Base-by-base conservation (phyloP, 2,888 invertebrate species). In the Eupithecia abbreviata region DNA sequence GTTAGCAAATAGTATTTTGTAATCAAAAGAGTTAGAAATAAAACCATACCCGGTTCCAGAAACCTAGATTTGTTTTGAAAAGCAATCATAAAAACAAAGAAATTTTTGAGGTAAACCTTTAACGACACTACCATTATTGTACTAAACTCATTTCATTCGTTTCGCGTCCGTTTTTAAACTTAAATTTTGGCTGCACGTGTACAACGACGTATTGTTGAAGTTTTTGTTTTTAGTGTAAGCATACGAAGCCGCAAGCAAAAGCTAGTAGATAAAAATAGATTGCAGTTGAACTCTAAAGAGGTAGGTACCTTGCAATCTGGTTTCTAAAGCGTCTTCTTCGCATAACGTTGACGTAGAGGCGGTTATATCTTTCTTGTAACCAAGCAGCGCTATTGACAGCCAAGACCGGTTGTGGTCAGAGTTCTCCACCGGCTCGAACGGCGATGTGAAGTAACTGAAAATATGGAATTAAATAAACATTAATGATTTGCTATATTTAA, bases 301-400 rank as follows among this genome's bases (percentile, higher is more conserved):
- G 10, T 62, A 62, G 62, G 3, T 62, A 94, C 94, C 90, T 58
- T 91, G 92, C 43, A 92, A 77, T 81, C 92, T 88, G 55, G 84
- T 79, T 79, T 94, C 93, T 15, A 91, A 87, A 0, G 92, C 90
- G 66, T 96, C 96, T 86, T 97, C 97, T 80, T 96, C 96, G 2
- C 95, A 92, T 30, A 97, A 95, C 0, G 90, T 96, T 0, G 96
- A 95, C 0, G 96, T 95, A 78, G 96, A 95, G 0, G 95, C 92
- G n/a, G 96, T 86, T 2, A 95, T 92, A 76, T 97, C 96, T 70
- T 96, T 96, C 87, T 96, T 96, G 84, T 96, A 96, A 3, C 96
- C 96, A 42, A 97, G 92, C 79, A 97, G 90, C 18, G 96, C 96
- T 74, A 96, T 95, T 49, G 97, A 90, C 51, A 97, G 93, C 97